Conservation (phyloP, 2,113 vertebrate species). For the Pseudolaguvia tuberculata region DNA sequence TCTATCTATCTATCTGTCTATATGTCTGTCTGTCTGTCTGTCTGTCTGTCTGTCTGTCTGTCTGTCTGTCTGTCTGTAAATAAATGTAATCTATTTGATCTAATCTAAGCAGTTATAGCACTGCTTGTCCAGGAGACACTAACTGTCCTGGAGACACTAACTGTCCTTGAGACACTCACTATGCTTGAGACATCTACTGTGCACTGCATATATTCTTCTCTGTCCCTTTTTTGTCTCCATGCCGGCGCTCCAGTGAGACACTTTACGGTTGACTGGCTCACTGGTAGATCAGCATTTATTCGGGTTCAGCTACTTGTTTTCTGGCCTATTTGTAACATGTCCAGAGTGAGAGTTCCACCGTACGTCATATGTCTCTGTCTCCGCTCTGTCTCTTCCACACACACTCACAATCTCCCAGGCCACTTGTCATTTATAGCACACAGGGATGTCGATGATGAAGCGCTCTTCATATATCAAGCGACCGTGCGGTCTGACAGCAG, state of each 20-base stretch:
- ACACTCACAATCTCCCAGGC: conserved; percentile 47
- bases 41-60: too few relatives aligned
- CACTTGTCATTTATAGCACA: conserved; percentile 63
- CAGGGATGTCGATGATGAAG: conserved; percentile 71
- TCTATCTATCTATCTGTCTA: too few relatives aligned
- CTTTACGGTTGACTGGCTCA: conserved; percentile 66
- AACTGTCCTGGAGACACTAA: too few relatives aligned
- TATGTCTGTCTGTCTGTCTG: too few relatives aligned
- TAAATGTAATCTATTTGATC: too few relatives aligned
- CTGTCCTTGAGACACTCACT: too few relatives aligned
- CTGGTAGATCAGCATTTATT: conserved; percentile 68
- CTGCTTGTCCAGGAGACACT: too few relatives aligned
- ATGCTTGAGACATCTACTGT: too few relatives aligned
- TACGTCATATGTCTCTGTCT: conserved; percentile 72
- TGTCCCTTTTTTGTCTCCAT: neutral
- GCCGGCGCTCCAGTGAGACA: conserved; percentile 55
- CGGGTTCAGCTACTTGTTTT: conserved; percentile 64
- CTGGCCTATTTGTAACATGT: conserved; percentile 75
- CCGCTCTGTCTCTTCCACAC: conserved; percentile 22
- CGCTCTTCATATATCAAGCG: conserved; percentile 71
- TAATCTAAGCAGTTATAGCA: too few relatives aligned
- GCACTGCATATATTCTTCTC: neutral
- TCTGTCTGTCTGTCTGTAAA: too few relatives aligned
- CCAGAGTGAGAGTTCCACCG: conserved; percentile 64
- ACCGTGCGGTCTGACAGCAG: conserved; percentile 64